Evolutionary conservation across 2,797 vertebrate genomes (phyloP), one percentile per base, ranked within the genome.

Genomic region (Denticeps clupeoides): DNA sequence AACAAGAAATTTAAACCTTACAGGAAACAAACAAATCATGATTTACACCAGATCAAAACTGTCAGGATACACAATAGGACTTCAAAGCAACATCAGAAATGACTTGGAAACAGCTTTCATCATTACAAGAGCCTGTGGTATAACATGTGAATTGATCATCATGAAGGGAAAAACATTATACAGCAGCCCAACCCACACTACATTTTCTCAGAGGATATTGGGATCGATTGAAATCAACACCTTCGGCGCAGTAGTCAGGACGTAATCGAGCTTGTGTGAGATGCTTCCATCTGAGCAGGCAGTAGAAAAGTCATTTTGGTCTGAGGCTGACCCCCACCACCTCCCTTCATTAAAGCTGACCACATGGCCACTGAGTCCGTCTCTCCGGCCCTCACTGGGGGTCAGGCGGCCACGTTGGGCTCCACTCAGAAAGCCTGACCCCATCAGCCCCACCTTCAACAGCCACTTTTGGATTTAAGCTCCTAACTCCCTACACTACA

Each of bases 281-380:
- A 57, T 49, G 56, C 9, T 32, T 44, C 41, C 13, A 41, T 47
- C 49, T 19, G 31, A 55, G 38, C 40, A 46, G 38, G 54, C 59
- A 70, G 66, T 61, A 64, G 62, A 64, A 69, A 77, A 73, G 65
- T 67, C 65, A 74, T 72, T 56, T 55, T 33, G 62, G 53, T 62
- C 69, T 57, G 61, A 56, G 64, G 48, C 5, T 47, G 64, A 75
- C 64, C 69, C 11, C 43, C 23, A 55, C 66, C 64, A 64, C 60
- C 2, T 4, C 55, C 56, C 58, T 64, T 58, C 71, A 64, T 76
- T 68, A 72, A 67, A 18, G 32, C 53, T 48, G 65, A 66, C 62
- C 60, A 69, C 56, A 45, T 12, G n/a, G 56, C 51, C 60, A 40
- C 12, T 11, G 49, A 57, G 57, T 60, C 44, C 46, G 45, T 47